Evolutionary conservation across 2,888 invertebrate genomes (phyloP).

Genomic region (Drosophila colorata): DNA sequence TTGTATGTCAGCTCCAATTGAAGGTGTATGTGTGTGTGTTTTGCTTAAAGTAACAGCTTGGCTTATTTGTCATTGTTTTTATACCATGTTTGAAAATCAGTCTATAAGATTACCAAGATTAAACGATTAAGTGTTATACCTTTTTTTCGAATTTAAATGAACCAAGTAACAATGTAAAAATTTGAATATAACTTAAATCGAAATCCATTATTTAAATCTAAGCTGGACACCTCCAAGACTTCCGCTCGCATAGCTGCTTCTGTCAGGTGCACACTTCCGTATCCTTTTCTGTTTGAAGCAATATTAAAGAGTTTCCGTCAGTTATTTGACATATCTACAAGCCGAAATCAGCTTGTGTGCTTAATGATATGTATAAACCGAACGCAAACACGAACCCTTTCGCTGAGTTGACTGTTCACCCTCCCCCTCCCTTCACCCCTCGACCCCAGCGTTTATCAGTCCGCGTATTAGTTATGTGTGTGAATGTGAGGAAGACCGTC

Average conservation of each 20-base stretch:
- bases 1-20: background rate
- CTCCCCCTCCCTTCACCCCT: background rate
- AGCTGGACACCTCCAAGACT: constrained; percentile 16
- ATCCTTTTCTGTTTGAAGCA: constrained; percentile 77
- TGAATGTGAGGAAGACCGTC: constrained; percentile 22
- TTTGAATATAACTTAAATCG: too few relatives aligned
- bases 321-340: constrained; percentile 71
- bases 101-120: too few relatives aligned
- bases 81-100: too few relatives aligned
- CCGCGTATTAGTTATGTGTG: constrained; percentile 15
- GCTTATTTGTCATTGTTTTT: too few relatives aligned
- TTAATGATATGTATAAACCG: constrained; percentile 75
- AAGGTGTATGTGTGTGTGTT: too few relatives aligned
- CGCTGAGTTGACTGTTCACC: background rate
- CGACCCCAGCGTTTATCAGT: background rate
- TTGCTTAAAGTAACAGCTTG: too few relatives aligned
- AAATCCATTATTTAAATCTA: constrained; percentile 18
- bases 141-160: too few relatives aligned
- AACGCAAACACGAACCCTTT: constrained; percentile 72
- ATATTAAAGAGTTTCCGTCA: constrained; percentile 82
- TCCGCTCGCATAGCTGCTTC: constrained; percentile 22
- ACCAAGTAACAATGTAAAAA: background rate
- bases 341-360: constrained; percentile 68
- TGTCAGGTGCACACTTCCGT: constrained; percentile 68
- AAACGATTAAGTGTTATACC: too few relatives aligned